Base-by-base conservation (phyloP, 1,140 invertebrate species). In the Lordiphosa collinella region DNA sequence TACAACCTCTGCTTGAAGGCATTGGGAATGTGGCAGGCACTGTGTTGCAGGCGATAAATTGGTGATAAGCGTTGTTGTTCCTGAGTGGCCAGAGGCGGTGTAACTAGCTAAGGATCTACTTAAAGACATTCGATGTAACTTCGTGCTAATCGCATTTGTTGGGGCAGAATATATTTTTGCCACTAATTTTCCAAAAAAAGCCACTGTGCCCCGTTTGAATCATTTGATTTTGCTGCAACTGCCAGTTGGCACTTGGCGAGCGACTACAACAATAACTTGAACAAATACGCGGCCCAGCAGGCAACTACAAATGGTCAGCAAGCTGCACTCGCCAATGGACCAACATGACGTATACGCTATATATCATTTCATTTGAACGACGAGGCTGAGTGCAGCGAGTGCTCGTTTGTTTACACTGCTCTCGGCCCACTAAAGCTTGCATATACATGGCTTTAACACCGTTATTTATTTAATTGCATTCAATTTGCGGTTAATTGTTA, bases 391-490 rank as follows among this genome's bases (percentile, higher is more conserved):
- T 38, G 31, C 16, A 8, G 48, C 7, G 54, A n/a, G 34, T 34
- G 56, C 16, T 34, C 57, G 34, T 44, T 44, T 61, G 34, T 69
- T 60, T 68, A 47, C 63, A 51, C 12, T 35, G 18, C 31, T 36
- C 37, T 43, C 37, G 44, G 55, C 34, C 38, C 49, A 58, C 60
- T 59, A 49, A 60, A 57, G 54, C 66, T 59, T 51, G 55, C 38
- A 55, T 58, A 43, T 59, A 71, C 55, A 82, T 78, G 73, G 78
- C 72, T 84, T 69, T 72, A 82, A 82, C 78, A 72, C 78, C 65
- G 78, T 84, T 82, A 84, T 82, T 82, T 82, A 84, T 82, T 82
- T 82, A 84, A 82, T 82, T 82, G 78, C 78, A 82, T 82, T 82
- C 78, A 84, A 82, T 82, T 82, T 82, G 78, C 67, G 78, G 78